Evolutionary conservation across 1,140 invertebrate genomes (phyloP), one percentile per base, ranked within the genome.

Genomic region (Diachasmimorpha longicaudata): DNA sequence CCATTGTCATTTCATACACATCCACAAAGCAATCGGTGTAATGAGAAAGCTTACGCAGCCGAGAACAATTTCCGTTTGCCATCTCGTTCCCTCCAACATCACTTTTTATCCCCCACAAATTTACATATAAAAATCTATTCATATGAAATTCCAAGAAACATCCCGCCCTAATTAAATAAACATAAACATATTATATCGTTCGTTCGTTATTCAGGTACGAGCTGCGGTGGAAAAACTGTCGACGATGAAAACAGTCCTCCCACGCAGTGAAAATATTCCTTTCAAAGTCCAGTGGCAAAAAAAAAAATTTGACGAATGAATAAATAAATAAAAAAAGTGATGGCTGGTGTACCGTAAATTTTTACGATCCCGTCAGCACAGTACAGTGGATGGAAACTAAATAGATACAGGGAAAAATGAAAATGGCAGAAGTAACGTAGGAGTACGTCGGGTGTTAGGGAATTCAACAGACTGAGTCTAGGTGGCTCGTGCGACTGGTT

Each of bases 21-120:
- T 83, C 74, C 42, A 79, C 78, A 74, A 78, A 83, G 86, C 84
- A 87, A 87, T 87, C 81, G 82, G 76, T 80, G 85, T 86, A 87
- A 88, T 88, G 85, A 87, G 80, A 86, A 86, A 86, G 81, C 84
- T 81, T 52, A 71, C 46, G 25, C 42, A 71, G 23, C 37, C 19
- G 16, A 16, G 2, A 19, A 70, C 23, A 21, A 44, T 48, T 71
- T 48, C 25, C 11, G 69, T 1, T 52, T 48, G 19, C 21, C 19
- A 36, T 44, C 39, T 46, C 21, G 8, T 70, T 9, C 37, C 39
- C 10, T 13, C 48, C 10, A 23, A 8, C 23, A 6, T 70, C 13
- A 19, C 14, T 70, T 5, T 70, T 23, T 25, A 21, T 52, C 48
- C 48, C 48, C 48, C 48, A 1, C 9, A 4, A 16, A 16, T 52